Percentiles rank a stretch among this genome's conserved stretches.
phyloP scores from a whole-genome alignment of 1,140 invertebrate genomes.

The Calycopis cecrops region DNA sequence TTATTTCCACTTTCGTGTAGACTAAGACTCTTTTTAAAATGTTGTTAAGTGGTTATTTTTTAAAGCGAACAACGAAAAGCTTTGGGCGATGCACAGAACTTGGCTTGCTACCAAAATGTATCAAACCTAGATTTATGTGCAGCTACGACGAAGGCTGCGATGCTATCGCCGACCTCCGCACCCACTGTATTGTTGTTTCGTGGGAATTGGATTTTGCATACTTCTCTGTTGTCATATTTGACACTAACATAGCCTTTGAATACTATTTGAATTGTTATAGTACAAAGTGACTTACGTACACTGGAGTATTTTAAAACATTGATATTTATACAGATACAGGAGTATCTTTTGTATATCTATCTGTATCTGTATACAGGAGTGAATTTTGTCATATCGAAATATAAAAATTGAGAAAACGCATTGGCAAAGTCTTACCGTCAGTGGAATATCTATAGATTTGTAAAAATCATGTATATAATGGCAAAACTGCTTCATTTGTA shows the following conservation, averaged over 20 bases:
- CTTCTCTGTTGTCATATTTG: constrained; percentile 33
- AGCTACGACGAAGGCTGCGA: constrained; percentile 55
- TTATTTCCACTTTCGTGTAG: too few species aligned
- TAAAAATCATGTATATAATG: too few species aligned
- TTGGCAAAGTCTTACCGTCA: too few species aligned
- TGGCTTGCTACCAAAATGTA: constrained; percentile 70
- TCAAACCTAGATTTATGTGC: constrained; percentile 71
- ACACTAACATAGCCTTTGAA: constrained; percentile 24
- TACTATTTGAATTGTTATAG: constrained; percentile 6
- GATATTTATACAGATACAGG: too few species aligned
- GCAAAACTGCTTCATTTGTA: too few species aligned
- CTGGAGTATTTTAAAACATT: not conserved
- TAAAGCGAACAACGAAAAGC: constrained; percentile 25
- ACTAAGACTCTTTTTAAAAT: constrained; percentile 4
- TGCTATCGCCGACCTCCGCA: constrained; percentile 49
- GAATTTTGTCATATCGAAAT: too few species aligned
- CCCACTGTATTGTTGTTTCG: constrained; percentile 42
- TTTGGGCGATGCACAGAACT: constrained; percentile 38
- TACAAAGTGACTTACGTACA: not conserved
- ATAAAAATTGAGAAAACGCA: too few species aligned
- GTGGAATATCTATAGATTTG: too few species aligned
- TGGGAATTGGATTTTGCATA: constrained; percentile 46
- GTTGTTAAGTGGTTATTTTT: constrained; percentile 23
- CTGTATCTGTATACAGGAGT: too few species aligned
- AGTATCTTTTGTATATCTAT: too few species aligned